Conservation (phyloP, 1,140 invertebrate genomes). For the Plectus sambesii region DNA sequence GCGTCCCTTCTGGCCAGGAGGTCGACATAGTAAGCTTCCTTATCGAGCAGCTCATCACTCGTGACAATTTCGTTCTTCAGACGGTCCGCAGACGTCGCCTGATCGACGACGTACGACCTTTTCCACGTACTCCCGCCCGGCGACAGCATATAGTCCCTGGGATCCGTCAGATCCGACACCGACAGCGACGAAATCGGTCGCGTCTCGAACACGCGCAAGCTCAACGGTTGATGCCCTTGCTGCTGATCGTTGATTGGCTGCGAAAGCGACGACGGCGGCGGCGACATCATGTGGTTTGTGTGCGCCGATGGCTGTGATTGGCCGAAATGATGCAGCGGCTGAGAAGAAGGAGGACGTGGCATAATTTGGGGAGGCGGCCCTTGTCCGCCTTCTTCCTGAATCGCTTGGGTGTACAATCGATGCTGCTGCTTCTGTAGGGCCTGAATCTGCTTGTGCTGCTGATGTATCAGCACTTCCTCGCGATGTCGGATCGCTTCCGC, state of each 20-base stretch:
- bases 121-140: conserved; percentile 28
- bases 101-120: conserved; percentile 39
- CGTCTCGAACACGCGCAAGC: conserved; percentile 38
- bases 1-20: conserved; percentile 34
- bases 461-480: conserved; percentile 21
- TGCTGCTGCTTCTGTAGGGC: conserved; percentile 6
- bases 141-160: neutral
- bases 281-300: no score
- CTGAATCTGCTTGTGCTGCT: conserved; percentile 31
- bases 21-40: conserved; percentile 39
- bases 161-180: conserved; percentile 4
- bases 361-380: no score
- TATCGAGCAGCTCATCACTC: conserved; percentile 38
- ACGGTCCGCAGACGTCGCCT: conserved; percentile 11
- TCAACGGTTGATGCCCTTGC: no score
- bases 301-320: no score
- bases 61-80: conserved; percentile 41
- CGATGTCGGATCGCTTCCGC: conserved; percentile 30
- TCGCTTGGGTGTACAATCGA: no score
- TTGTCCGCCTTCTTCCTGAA: conserved; percentile 6
- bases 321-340: no score
- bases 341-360: no score
- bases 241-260: no score
- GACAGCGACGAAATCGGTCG: conserved; percentile 37
- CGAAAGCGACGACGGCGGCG: no score